Evolutionary conservation across 2,797 vertebrate genomes (phyloP), one percentile per base, ranked within the genome.

Genomic region (Gymnothorax javanicus): DNA sequence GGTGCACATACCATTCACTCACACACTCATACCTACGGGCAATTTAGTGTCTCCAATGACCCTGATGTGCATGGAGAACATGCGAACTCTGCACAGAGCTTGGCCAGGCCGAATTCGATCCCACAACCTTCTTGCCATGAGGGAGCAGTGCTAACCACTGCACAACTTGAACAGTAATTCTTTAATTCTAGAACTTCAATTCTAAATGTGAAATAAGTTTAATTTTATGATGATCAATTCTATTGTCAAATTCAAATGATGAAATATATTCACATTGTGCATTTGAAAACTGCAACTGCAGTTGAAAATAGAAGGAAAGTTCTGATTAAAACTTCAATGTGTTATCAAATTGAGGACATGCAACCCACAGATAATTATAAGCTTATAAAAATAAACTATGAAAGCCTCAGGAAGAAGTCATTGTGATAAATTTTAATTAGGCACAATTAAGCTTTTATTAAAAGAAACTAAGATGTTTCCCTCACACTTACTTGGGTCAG

Each of bases 401-500:
- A 69, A 69, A 33, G 15, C 67, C n/a, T 75, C 15, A 15, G 20
- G 58, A 12, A 84, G 69, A 25, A 9, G 3, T 64, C 23, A 64
- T 64, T 64, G 17, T 60, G 11, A 60, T 27, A 85, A 0, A 2
- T 33, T 23, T 75, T 23, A 33, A 1, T 7, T 15, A n/a, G 25
- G 27, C 12, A 64, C 64, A 2, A 52, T 60, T 83, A 15, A 59
- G 57, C 60, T 33, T 27, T n/a, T 43, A 86, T 58, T 50, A 12
- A 77, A 60, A 54, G 60, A 59, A 67, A 8, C 27, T 58, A 43
- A 17, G 17, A 1, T 27, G 15, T 59, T 75, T 52, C 25, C 23
- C 43, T 8, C 13, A 60, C 67, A 93, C 95, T 90, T 94, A 99
- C 98, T 98, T 90, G 98, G 97, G 90, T 99, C 98, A 2, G 97